Conservation (phyloP, 1,140 invertebrate species). For the Brachionus paranguensis region DNA sequence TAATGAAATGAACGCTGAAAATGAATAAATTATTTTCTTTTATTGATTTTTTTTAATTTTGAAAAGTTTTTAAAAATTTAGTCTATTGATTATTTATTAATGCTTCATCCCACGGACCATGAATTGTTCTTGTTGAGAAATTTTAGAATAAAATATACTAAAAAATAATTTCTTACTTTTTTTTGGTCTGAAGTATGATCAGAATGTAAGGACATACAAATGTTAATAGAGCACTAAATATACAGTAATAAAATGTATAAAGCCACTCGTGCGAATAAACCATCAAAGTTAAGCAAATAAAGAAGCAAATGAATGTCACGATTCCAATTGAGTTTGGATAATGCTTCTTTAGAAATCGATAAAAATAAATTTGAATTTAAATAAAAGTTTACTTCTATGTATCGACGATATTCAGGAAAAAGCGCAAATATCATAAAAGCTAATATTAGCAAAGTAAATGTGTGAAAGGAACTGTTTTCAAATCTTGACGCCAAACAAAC, state of each 20-base stretch:
- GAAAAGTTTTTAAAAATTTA: not conserved
- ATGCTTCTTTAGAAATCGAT: not conserved
- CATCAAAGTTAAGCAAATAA: conserved; percentile 42
- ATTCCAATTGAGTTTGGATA: not conserved
- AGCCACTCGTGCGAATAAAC: conserved; percentile 43
- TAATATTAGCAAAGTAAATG: conserved; percentile 77
- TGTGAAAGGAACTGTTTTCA: conserved; percentile 68
- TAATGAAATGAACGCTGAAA: not conserved
- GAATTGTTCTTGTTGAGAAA: conserved; percentile 20
- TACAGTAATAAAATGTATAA: conserved; percentile 54
- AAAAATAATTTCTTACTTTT: conserved; percentile 60
- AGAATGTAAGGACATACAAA: conserved; percentile 70
- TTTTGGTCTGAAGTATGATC: conserved; percentile 72
- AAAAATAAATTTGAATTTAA: not conserved
- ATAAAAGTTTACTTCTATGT: conserved; percentile 54
- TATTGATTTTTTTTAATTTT: not conserved
- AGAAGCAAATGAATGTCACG: conserved; percentile 44
- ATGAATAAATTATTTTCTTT: not conserved
- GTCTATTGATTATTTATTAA: not conserved
- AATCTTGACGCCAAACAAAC: conserved; percentile 87
- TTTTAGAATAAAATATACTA: not conserved
- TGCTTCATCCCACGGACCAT: conserved; percentile 37
- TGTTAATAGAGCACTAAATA: conserved; percentile 57
- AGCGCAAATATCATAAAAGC: conserved; percentile 80
- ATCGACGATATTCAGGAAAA: conserved; percentile 70